Conservation (phyloP, 2,797 vertebrate genomes). For the Selene dorsalis region DNA sequence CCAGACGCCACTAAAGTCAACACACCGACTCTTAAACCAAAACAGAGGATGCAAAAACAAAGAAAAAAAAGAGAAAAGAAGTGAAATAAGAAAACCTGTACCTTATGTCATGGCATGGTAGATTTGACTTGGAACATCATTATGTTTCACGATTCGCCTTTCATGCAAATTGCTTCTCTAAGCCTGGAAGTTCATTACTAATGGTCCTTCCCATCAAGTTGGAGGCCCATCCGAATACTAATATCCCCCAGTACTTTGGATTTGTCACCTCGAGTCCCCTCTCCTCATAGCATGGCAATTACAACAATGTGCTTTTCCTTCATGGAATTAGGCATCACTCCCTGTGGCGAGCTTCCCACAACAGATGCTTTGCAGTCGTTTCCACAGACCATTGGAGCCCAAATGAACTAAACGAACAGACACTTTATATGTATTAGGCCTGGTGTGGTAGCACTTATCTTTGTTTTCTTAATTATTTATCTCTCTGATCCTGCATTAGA, state of each 20-base stretch:
- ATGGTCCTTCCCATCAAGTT: constrained; percentile 81
- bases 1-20: too few species aligned
- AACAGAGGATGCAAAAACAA: constrained; percentile 36
- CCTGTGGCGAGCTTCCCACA: constrained; percentile 74
- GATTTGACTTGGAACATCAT: constrained; percentile 80
- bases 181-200: constrained; percentile 82
- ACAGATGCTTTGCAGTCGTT: constrained; percentile 76
- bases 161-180: constrained; percentile 80
- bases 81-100: constrained; percentile 33
- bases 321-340: constrained; percentile 76
- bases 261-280: constrained; percentile 74
- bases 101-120: constrained; percentile 51
- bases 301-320: constrained; percentile 76
- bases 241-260: constrained; percentile 70
- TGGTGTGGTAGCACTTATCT: constrained; percentile 59
- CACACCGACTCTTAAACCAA: too few species aligned
- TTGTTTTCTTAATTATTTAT: constrained; percentile 65
- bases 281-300: constrained; percentile 75
- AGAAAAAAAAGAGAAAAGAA: constrained; percentile 10
- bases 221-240: constrained; percentile 74
- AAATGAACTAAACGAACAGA: constrained; percentile 79
- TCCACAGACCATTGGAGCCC: constrained; percentile 77
- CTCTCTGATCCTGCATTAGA: constrained; percentile 26
- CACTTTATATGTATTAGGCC: constrained; percentile 75
- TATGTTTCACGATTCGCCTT: constrained; percentile 73